Evolutionary conservation across 2,888 invertebrate species (phyloP), one percentile per base, ranked within the genome.

Genomic region (Pandemis corylana): DNA sequence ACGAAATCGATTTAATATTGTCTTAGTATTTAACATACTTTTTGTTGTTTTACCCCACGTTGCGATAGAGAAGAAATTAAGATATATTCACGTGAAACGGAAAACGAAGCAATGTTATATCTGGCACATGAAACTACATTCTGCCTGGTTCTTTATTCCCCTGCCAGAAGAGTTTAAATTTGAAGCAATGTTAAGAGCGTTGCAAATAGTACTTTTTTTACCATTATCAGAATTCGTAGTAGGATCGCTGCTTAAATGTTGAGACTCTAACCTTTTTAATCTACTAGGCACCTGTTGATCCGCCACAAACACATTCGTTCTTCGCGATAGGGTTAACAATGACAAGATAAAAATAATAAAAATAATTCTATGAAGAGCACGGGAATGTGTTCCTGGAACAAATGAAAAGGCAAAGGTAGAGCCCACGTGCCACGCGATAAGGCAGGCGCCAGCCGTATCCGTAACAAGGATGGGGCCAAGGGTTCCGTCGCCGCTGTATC

Each of bases 371-470:
- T 56, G 20, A 12, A 44, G 15, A 62, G 51, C 53, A 44, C 64
- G 36, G 67, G 41, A 67, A 67, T 69, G 51, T 9, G 59, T 74
- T 74, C 74, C 51, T 12, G 65, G 74, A 70, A 74, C 59, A 44
- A 42, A 44, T 76, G 80, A 82, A 86, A 84, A 85, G 85, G 84
- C 80, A 81, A 79, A 84, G 83, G 84, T 82, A 84, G 81, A 81
- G 81, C 81, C 87, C 91, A 91, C 89, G 90, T 90, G 90, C 85
- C 84, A 71, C 67, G 69, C 80, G 92, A 92, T 92, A 92, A 91
- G 84, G 77, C 81, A 83, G 92, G 92, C 93, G 93, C 93, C 92
- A 86, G 85, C 77, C 46, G 28, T 72, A 56, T 61, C 70, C 20
- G 51, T 1, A 12, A 12, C 10, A 28, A 64, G 12, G 20, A 44